Percentiles rank a stretch among this genome's conserved stretches.
These are phyloP conservation scores for Characodon lateralis DNA, from an alignment of 2,797 vertebrate species.

Conservation along the genomic window DNA sequence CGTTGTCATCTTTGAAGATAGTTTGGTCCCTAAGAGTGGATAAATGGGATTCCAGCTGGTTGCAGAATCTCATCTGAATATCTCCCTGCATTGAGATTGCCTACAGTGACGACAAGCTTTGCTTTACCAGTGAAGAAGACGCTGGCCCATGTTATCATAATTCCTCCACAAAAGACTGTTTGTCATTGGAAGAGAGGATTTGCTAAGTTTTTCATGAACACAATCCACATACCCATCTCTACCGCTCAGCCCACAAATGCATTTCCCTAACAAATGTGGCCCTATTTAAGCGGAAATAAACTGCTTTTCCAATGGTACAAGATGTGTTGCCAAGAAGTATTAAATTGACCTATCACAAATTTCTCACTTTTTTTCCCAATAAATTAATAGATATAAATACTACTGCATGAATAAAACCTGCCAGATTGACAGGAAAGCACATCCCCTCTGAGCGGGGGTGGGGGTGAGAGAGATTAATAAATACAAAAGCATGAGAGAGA, in stretches of 20 bases:
- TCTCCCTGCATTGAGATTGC: not conserved
- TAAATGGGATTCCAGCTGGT: not conserved
- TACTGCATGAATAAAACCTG: slow-evolving; percentile 1
- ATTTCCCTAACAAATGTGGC: too few species aligned
- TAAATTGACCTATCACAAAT: not conserved
- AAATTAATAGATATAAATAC: not conserved
- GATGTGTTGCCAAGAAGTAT: too few species aligned
- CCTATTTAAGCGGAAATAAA: too few species aligned
- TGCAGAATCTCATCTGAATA: not conserved
- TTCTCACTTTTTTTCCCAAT: not conserved
- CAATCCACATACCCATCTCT: too few species aligned
- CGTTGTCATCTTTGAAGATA: not conserved
- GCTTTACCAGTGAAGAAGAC: too few species aligned
- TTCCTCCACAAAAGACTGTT: too few species aligned
- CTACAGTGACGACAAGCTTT: not conserved
- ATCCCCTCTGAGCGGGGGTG: slow-evolving; percentile 27
- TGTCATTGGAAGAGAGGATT: too few species aligned
- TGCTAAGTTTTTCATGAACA: too few species aligned
- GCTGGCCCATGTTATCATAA: too few species aligned
- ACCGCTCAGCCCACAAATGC: too few species aligned
- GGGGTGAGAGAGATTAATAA: slow-evolving; percentile 40
- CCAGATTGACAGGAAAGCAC: slow-evolving; percentile 33
- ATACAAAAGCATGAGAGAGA: slow-evolving; percentile 12
- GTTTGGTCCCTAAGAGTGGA: not conserved
- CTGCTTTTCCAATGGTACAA: too few species aligned